Conservation (phyloP, 2,113 vertebrate species). For the Apus apus region DNA sequence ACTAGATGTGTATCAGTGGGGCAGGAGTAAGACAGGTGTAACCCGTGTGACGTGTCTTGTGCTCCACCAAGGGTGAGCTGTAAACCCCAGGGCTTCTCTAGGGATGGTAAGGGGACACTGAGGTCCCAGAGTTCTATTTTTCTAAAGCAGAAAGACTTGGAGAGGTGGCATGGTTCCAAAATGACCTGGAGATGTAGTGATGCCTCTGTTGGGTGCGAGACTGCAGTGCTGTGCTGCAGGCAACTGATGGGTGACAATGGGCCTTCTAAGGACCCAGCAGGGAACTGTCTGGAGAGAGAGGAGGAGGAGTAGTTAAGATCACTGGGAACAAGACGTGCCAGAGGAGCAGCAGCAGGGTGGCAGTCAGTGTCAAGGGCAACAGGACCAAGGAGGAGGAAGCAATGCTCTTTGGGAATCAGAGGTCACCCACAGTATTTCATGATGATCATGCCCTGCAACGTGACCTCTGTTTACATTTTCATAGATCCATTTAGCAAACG, state of each 20-base stretch:
- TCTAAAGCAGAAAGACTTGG: not conserved
- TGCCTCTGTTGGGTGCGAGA: not conserved
- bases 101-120: not conserved
- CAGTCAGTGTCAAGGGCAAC: not conserved
- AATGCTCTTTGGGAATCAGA: not conserved
- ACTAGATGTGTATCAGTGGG: not conserved
- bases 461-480: conserved; percentile 32
- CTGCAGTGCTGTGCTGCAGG: not conserved
- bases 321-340: not conserved
- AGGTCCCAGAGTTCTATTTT: not conserved
- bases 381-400: not conserved
- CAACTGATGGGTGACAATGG: fast-evolving
- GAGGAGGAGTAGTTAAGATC: not conserved
- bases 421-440: not conserved
- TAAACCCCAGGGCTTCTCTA: not conserved
- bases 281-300: not conserved
- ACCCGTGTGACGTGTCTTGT: not conserved
- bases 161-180: not conserved
- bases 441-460: not conserved
- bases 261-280: not conserved
- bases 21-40: not conserved
- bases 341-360: not conserved
- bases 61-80: not conserved
- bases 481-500: conserved; percentile 2
- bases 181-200: fast-evolving